Base-by-base conservation (phyloP, 2,888 invertebrate species). In the Melitaea athalia region DNA sequence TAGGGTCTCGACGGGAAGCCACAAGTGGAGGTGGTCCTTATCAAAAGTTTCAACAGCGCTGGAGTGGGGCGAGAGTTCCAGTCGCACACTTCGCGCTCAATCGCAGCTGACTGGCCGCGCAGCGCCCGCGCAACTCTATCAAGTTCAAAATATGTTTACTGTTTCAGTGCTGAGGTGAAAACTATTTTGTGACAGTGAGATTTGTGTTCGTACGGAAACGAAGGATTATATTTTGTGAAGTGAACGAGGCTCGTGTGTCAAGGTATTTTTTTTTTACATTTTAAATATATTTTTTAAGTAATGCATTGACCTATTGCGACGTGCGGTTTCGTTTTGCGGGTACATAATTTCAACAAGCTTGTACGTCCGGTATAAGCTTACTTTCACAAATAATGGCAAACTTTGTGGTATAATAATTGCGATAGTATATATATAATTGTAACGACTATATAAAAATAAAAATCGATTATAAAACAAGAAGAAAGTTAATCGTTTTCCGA, bases 311-410 rank as follows among this genome's bases (percentile, higher is more conserved):
- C 77, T 80, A 78, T 84, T 84, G 85, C 85, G 84, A 83, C 78
- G 81, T 85, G 85, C 85, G 82, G 82, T 85, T 84, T 85, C 82
- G 79, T 84, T 80, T 79, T 78, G 82, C 81, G 79, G 79, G 79
- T 81, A 80, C 82, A 82, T 82, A 88, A 88, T 91, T 89, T 83
- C 89, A 86, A 88, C 87, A 89, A 75, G 87, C 85, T 85, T 86
- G 86, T 86, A 84, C 86, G 83, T 78, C 82, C 76, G 75, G 73
- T 76, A 73, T 72, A 78, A 73, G 77, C 77, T 78, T 76, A 76
- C 72, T 76, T 79, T 77, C 75, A 74, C 75, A 68, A 64, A 74
- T 72, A 74, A 72, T 68, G 71, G 63, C 62, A 17, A 68, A 62
- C 71, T 69, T 63, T 63, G 63, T 64, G 63, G 61, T 61, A 67